A percentile compares a stretch with the other conserved stretches of the same genome.
Conservation (phyloP, 2,888 invertebrate species). For the Escarpia spicata region DNA sequence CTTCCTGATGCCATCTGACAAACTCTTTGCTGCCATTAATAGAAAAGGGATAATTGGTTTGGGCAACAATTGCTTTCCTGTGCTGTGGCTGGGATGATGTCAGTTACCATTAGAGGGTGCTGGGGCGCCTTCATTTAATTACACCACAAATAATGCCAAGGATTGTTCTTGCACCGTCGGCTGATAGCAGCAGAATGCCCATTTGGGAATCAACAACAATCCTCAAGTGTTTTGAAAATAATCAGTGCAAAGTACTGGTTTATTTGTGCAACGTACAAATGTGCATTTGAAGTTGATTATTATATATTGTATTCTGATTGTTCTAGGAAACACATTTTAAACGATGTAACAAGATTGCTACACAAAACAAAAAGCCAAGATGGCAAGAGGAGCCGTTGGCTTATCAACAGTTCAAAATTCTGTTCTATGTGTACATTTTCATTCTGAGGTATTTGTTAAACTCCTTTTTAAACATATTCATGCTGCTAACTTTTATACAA, state of each 20-base stretch:
- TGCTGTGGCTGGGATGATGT: not conserved
- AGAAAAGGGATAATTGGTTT: not conserved
- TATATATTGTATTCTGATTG: no score
- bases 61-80: not conserved
- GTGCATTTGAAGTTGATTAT: no score
- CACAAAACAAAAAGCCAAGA: no score
- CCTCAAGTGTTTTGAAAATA: not conserved
- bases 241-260: not conserved
- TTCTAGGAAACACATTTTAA: no score
- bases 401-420: no score
- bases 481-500: no score
- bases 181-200: not conserved
- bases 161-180: not conserved
- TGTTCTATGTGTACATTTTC: no score
- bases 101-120: not conserved
- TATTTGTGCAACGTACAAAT: no score
- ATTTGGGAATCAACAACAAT: not conserved
- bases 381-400: no score
- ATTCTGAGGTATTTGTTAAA: no score
- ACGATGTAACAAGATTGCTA: no score
- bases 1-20: slow-evolving; percentile 12
- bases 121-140: not conserved
- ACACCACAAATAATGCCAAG: not conserved
- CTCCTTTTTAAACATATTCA: no score
- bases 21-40: slow-evolving; percentile 9